These are phyloP conservation scores for Anarrhichthys ocellatus DNA, from an alignment of 2,113 vertebrate species.

Conservation along the genomic window DNA sequence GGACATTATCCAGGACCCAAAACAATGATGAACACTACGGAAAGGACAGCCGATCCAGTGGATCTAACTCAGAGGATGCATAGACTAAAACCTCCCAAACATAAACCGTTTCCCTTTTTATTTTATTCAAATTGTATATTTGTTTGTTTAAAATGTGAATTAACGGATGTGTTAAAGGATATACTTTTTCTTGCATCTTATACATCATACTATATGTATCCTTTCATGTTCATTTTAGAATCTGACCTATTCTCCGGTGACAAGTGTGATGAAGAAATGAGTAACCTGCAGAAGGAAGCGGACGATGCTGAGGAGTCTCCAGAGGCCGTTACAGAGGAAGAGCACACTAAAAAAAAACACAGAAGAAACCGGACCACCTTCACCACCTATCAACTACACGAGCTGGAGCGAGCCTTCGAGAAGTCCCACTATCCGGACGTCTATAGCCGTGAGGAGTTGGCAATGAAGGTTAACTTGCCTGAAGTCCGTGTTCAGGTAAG, in stretches of 20 bases:
- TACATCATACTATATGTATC: not conserved
- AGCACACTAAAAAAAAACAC: constrained; percentile 91
- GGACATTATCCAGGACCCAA: not conserved
- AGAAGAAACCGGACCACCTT: constrained; percentile 92
- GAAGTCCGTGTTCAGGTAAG: constrained; percentile 93
- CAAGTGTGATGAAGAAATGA: constrained; percentile 85
- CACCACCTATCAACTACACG: constrained; percentile 94
- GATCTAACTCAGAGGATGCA: not conserved
- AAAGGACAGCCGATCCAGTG: not conserved
- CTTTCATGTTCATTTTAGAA: constrained; percentile 65
- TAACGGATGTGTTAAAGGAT: not conserved
- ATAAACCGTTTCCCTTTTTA: not conserved
- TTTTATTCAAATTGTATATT: not conserved
- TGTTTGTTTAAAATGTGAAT: not conserved
- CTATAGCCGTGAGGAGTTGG: constrained; percentile 92
- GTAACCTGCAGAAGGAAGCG: constrained; percentile 75
- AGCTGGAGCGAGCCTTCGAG: constrained; percentile 92
- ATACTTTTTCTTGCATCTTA: not conserved
- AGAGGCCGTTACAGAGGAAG: constrained; percentile 82
- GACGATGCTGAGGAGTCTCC: constrained; percentile 74
- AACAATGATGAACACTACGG: not conserved
- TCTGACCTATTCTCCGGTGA: constrained; percentile 84
- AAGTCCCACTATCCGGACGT: constrained; percentile 94
- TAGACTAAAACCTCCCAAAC: not conserved
- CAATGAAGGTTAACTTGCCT: constrained; percentile 92